Evolutionary conservation across 2,888 invertebrate genomes (phyloP).

Genomic region (Xanthorhoe designata): DNA sequence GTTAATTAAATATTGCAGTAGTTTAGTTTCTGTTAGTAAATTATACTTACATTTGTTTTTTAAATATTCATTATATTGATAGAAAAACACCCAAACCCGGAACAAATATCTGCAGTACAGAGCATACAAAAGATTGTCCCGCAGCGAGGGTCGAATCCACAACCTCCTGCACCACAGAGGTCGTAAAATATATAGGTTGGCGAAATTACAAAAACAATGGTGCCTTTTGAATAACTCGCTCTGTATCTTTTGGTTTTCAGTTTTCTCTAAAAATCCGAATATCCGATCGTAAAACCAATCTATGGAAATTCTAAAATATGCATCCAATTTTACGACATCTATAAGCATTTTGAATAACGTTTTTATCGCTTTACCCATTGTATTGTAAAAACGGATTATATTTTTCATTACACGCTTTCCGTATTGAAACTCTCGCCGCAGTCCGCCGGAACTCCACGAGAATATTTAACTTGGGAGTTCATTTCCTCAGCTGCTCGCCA

Average conservation of each 20-base stretch:
- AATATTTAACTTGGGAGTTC: constrained; percentile 44
- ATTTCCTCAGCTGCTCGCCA: constrained; percentile 34
- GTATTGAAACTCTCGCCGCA: constrained; percentile 24
- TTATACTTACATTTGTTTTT: no score
- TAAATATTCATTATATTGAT: no score
- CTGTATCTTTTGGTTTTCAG: background rate
- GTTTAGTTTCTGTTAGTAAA: no score
- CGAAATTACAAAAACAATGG: no score
- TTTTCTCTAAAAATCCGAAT: background rate
- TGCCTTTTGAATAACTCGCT: background rate
- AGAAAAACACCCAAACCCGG: no score
- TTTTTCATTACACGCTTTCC: constrained; percentile 8
- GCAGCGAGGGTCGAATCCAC: no score
- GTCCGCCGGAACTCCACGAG: constrained; percentile 36
- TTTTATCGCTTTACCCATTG: constrained; percentile 10
- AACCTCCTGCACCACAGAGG: no score
- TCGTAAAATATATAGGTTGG: no score
- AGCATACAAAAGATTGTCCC: no score
- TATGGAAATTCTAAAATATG: background rate
- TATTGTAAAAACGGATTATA: constrained; percentile 24
- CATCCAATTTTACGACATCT: background rate
- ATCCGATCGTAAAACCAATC: background rate
- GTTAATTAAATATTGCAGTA: no score
- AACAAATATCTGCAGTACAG: no score
- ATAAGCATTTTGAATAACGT: background rate